Base-by-base conservation (phyloP, 2,797 vertebrate genomes). In the Benthosema pterotum region DNA sequence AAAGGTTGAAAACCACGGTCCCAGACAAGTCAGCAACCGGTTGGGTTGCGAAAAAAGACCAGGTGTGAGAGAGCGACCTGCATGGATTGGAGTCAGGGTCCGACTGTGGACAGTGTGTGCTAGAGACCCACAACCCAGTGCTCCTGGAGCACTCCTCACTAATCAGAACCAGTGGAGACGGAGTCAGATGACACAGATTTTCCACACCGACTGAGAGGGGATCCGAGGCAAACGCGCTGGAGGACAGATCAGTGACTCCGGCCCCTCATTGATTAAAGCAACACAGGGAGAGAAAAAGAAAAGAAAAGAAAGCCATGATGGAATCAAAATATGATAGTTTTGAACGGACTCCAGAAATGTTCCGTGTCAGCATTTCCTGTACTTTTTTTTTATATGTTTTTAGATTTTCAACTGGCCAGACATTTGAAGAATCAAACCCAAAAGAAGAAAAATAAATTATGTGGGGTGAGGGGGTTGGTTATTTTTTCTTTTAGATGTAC, bases 151-250 rank as follows among this genome's bases (percentile, higher is more conserved):
- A 12, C 73, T 76, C 51, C 19, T 69, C 32, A 46, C 59, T 85
- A 84, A 87, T 86, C 84, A 84, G 76, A 80, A 87, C 76, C 86
- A 83, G 78, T 13, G 17, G 22, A 59, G 69, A 50, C 52, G 56
- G 78, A 83, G 69, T 83, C 73, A 25, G 73, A 80, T 85, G 80
- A 81, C 82, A 71, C 2, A 16, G 60, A 66, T 75, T 84, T 87
- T 87, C 82, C 83, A 83, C 68, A 76, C 60, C 52, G 42, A 75
- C 22, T 42, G 28, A 51, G 48, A 16, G 57, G 52, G 53, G 60
- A 48, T 11, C 16, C 3, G 28, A 65, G 60, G 57, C 18, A 14
- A 55, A 54, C 22, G 5, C 42, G 42, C 55, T 57, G 54, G 65
- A 71, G 71, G 32, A 16, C 65, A 70, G 56, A 72, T 69, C 46